These are phyloP conservation scores for Aphidius colemani DNA, from an alignment of 2,888 invertebrate species.

Conservation along the genomic window DNA sequence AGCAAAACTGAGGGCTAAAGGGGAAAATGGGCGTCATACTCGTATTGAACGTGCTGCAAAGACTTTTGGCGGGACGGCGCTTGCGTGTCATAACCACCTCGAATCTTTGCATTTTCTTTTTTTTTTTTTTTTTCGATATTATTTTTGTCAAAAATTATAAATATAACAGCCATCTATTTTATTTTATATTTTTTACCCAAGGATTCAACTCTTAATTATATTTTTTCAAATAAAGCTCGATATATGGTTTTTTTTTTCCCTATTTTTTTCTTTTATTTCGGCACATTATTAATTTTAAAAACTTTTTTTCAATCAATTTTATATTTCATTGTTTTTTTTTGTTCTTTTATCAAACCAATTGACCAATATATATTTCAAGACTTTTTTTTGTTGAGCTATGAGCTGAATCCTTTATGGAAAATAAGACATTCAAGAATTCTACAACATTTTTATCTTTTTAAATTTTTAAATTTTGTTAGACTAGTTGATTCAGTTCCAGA, in stretches of 20 bases:
- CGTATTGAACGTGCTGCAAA: conserved; percentile 33
- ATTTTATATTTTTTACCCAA: not conserved
- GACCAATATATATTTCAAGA: too few species aligned
- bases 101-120: not conserved
- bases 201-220: not conserved
- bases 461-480: too few species aligned
- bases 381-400: too few species aligned
- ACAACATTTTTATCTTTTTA: too few species aligned
- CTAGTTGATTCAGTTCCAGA: too few species aligned
- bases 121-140: not conserved
- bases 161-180: not conserved
- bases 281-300: too few species aligned
- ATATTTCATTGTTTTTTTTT: not conserved
- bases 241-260: too few species aligned
- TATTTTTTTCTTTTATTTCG: not conserved
- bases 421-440: too few species aligned
- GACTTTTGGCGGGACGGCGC: conserved; percentile 30
- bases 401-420: too few species aligned
- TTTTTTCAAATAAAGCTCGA: too few species aligned
- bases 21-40: conserved; percentile 22
- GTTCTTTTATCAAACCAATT: too few species aligned
- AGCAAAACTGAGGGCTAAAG: not conserved
- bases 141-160: not conserved
- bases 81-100: conserved; percentile 19
- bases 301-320: conserved; percentile 1